Evolutionary conservation across 2,797 vertebrate species (phyloP).

Genomic region (Carduelis carduelis): DNA sequence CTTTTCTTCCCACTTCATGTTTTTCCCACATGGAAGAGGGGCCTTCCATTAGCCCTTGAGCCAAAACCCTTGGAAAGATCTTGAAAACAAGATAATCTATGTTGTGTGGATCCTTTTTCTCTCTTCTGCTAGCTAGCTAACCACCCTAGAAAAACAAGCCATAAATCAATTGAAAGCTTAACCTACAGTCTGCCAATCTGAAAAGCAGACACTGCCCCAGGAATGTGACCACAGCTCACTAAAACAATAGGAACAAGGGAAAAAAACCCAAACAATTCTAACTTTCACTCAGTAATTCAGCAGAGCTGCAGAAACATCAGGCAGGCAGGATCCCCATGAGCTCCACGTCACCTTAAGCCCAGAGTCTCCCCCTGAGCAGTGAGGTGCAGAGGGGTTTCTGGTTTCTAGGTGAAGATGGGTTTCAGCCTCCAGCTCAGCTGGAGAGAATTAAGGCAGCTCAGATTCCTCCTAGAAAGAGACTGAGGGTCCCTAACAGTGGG

Average conservation of each 20-base stretch:
- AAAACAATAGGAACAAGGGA: neutral
- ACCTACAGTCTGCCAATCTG: neutral
- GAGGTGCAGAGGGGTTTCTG: neutral
- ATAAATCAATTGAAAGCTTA: slow-evolving; percentile 46
- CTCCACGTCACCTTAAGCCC: neutral
- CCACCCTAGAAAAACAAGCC: slow-evolving; percentile 22
- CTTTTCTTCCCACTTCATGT: neutral
- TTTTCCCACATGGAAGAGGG: neutral
- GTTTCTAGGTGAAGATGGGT: neutral
- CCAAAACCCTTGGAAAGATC: slow-evolving; percentile 7
- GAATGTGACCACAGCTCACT: neutral
- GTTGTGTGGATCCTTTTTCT: neutral
- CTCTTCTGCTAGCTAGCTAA: neutral
- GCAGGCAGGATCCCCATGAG: neutral
- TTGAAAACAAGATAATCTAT: neutral
- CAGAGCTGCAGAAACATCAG: neutral
- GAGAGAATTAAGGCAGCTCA: neutral
- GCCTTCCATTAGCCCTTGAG: neutral
- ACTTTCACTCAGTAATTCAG: neutral
- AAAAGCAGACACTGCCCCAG: slow-evolving; percentile 8
- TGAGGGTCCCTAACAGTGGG: fast-evolving
- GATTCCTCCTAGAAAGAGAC: neutral
- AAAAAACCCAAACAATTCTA: neutral
- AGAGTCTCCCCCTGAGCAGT: neutral
- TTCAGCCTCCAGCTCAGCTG: neutral